phyloP scores from a whole-genome alignment of 2,113 vertebrate species.

The Scytalopus superciliaris region DNA sequence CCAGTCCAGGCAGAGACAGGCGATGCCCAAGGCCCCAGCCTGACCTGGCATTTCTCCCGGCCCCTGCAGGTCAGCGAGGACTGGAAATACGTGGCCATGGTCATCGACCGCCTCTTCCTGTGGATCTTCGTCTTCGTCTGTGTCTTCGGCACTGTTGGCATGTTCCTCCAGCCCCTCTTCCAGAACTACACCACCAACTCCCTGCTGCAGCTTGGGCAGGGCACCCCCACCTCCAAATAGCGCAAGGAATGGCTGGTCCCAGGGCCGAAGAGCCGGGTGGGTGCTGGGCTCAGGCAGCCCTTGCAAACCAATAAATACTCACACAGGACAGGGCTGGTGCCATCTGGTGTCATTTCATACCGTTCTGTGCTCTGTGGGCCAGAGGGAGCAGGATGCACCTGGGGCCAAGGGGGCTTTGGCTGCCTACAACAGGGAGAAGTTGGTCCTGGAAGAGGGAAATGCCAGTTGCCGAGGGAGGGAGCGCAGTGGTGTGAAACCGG shows the following conservation, averaged over 20 bases:
- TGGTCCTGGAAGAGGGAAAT: background rate
- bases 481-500: rapidly evolving
- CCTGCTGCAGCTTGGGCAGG: slow-evolving; percentile 75
- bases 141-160: slow-evolving; percentile 91
- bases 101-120: slow-evolving; percentile 95
- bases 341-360: background rate
- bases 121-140: slow-evolving; percentile 97
- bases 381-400: background rate
- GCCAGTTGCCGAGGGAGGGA: rapidly evolving
- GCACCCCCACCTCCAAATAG: slow-evolving; percentile 72
- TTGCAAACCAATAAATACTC: slow-evolving; percentile 40
- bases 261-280: background rate
- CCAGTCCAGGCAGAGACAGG: rapidly evolving
- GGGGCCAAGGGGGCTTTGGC: background rate
- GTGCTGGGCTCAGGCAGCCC: background rate
- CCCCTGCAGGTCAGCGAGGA: slow-evolving; percentile 90
- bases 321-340: background rate
- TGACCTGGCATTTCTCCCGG: rapidly evolving
- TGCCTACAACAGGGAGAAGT: background rate
- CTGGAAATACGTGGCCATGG: slow-evolving; percentile 99
- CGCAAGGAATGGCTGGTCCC: background rate
- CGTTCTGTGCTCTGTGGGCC: rapidly evolving
- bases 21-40: background rate
- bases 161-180: slow-evolving; percentile 96
- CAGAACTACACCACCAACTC: slow-evolving; percentile 89